These are phyloP conservation scores for Synergus umbraculus DNA, from an alignment of 2,888 invertebrate species.

Conservation along the genomic window DNA sequence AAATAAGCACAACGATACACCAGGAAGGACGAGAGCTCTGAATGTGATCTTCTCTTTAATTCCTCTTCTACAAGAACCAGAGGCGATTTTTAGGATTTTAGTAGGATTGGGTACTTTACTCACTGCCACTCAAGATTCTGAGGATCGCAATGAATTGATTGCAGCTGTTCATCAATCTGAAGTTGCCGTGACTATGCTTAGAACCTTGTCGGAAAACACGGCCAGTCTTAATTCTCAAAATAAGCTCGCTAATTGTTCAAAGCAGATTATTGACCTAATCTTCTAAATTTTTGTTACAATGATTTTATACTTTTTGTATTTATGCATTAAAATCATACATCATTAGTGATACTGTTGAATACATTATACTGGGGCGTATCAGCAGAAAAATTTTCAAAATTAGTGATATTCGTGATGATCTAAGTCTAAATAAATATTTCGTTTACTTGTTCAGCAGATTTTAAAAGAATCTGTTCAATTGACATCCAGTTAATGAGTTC, in stretches of 20 bases:
- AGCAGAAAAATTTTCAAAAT: neutral
- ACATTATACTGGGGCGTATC: neutral
- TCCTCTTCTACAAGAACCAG: slow-evolving; percentile 81
- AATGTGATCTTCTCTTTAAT: slow-evolving; percentile 80
- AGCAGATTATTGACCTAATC: slow-evolving; percentile 71
- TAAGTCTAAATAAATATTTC: neutral
- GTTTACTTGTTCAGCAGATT: neutral
- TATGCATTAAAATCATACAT: slow-evolving; percentile 7
- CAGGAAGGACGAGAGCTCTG: slow-evolving; percentile 78
- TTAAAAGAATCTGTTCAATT: neutral
- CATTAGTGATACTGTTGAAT: slow-evolving; percentile 15
- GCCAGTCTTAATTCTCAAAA: slow-evolving; percentile 55
- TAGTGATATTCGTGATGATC: neutral
- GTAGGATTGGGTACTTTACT: slow-evolving; percentile 88
- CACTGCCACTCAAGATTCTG: slow-evolving; percentile 76
- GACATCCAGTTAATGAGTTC: neutral
- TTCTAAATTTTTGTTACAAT: slow-evolving; percentile 54
- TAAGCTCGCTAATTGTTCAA: slow-evolving; percentile 70
- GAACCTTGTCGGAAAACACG: slow-evolving; percentile 64
- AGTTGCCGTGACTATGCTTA: slow-evolving; percentile 61
- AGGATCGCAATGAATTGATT: slow-evolving; percentile 65
- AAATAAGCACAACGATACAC: slow-evolving; percentile 79
- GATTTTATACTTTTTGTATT: slow-evolving; percentile 32
- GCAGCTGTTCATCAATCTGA: slow-evolving; percentile 65
- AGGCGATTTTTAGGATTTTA: slow-evolving; percentile 87